Base-by-base conservation (phyloP, 2,113 vertebrate genomes). In the Danionella cerebrum region DNA sequence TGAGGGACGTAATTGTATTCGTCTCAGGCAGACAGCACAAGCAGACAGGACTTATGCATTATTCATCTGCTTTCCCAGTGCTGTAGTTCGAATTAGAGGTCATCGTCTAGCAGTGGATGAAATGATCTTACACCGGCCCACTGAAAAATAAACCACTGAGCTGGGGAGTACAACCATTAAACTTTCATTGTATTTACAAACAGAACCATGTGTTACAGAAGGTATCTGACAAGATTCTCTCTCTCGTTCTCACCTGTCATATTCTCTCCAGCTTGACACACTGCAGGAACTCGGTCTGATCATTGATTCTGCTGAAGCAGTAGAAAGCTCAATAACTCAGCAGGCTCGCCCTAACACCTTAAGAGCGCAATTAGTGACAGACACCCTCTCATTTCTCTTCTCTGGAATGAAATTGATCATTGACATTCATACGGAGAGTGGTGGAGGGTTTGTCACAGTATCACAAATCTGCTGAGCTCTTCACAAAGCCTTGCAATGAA, bases 51-150 rank as follows among this genome's bases (percentile, higher is more conserved):
- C 65, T 76, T 66, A 76, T 88, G 80, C 65, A 84, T 86, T 78
- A 86, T 86, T 85, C 78, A 86, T 74, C 65, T 21, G 29, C 71
- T 74, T 76, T 39, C 65, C 75, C 72, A 14, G 66, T 47, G 22
- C 63, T 76, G 71, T 74, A 75, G 76, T 83, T 82, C 77, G 83
- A 80, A 84, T 85, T 76, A 82, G 83, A 84, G 84, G 84, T 83
- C 82, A 79, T 79, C 52, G 5, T 58, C 65, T 18, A 57, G 75
- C 68, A 79, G 42, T 33, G 39, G 58, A 59, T 39, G 35, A 63
- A 12, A 31, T 35, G 47, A 38, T 66, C 36, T 68, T 67, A 78
- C 29, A 33, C 41, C 21, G 3, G 35, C 66, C 59, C 25, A n/a
- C 48, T 69, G 74, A 69, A 76, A 68, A 74, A 68, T 65, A 31